Base-by-base conservation (phyloP, 92 coral and sea anemone species). In the Parazoanthus swiftii region DNA sequence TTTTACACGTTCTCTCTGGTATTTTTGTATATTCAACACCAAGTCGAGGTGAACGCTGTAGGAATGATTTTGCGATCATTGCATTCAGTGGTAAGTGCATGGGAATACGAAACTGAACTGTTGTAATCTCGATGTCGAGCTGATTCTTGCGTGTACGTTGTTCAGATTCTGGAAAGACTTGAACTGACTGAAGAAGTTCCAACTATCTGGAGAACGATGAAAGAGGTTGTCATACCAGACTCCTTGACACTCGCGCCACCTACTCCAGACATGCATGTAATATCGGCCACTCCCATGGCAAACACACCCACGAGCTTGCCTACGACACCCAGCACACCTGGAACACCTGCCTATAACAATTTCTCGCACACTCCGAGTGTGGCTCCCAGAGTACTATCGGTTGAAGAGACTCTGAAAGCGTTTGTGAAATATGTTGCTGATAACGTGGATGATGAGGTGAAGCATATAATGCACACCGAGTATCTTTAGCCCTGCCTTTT, bases 131-230 rank as follows among this genome's bases (percentile, higher is more conserved):
- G 66, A 23, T 36, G 59, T 36, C 10, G 37, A 10, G 36, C 38
- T 71, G 13, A 71, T 71, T 71, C 1, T 38, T 25, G 38, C 11
- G 15, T 71, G 75, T 3, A 10, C 75, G 11, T 71, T 74, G 46
- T 36, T 33, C 86, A 88, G 90, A 81, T 88, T 74, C 82, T 81
- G 11, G 90, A 88, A n/a, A 81, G 81, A 44, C 87, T 88, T 35
- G 90, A 80, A 71, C 68, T 88, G n/a, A 4, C 21, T 39, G 75
- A 88, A 15, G 81, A 81, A 68, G 82, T 72, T 77, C 21, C 48
- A 25, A 33, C 59, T 0, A 38, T 88, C 48, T 85, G 84, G 78
- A 80, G 59, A 6, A 88, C 76, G 26, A 73, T 81, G 16, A 80
- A 88, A 42, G 67, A 88, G 23, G 90, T 80, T 18, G 85, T 88